Percentiles rank a stretch among this genome's conserved stretches.
phyloP scores from a whole-genome alignment of 2,113 vertebrate genomes.

The Protobothrops mucrosquamatus region DNA sequence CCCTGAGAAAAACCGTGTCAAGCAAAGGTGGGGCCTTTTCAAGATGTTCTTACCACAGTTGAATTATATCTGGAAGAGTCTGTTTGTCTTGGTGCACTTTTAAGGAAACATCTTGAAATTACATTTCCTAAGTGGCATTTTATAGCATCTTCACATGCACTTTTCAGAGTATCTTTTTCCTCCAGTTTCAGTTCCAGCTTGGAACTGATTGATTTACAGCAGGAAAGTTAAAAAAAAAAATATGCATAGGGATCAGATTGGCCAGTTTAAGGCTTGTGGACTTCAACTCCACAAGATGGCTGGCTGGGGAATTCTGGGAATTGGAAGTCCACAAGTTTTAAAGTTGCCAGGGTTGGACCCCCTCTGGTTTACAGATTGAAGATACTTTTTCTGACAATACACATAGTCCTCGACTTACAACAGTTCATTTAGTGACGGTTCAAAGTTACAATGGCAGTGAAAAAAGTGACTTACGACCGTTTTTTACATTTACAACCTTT shows the following conservation, averaged over 20 bases:
- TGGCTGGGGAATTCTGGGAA: background rate
- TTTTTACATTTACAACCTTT: background rate
- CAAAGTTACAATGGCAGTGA: background rate
- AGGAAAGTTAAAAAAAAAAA: background rate
- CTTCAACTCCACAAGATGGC: background rate
- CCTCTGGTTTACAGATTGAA: background rate
- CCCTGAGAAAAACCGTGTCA: conserved; percentile 6
- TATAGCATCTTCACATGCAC: background rate
- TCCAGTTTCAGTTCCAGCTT: background rate
- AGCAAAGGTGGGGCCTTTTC: background rate
- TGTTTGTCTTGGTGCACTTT: background rate
- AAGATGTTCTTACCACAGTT: background rate
- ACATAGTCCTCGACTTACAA: background rate
- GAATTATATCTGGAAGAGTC: conserved; percentile 14
- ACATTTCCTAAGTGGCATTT: background rate
- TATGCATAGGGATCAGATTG: no score
- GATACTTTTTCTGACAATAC: background rate
- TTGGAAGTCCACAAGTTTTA: background rate
- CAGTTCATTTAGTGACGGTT: background rate
- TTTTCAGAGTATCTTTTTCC: background rate
- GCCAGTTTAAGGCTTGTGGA: background rate
- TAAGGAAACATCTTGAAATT: background rate
- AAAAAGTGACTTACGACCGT: background rate
- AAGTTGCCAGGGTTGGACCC: no score
- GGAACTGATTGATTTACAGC: background rate